A percentile compares a stretch with the other conserved stretches of the same genome.
These are phyloP conservation scores for Poeciliopsis retropinna DNA, from an alignment of 2,113 vertebrate genomes.

Conservation along the genomic window DNA sequence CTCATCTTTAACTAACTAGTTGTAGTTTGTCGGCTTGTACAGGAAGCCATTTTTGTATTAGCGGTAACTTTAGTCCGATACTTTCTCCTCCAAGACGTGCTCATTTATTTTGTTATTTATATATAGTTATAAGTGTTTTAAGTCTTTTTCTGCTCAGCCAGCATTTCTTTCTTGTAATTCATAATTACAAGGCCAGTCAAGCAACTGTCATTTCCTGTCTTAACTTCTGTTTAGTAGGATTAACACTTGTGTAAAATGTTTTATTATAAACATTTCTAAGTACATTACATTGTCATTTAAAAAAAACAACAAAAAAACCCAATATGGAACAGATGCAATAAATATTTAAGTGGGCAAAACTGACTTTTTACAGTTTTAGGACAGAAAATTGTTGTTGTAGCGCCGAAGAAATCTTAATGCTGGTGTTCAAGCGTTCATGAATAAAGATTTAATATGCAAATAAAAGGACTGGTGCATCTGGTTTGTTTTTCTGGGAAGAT, in stretches of 20 bases:
- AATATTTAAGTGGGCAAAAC: conserved; percentile 29
- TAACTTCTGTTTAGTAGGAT: conserved; percentile 35
- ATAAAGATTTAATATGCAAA: conserved; percentile 77
- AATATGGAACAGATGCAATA: conserved; percentile 58
- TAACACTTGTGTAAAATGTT: conserved; percentile 26
- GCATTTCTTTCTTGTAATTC: not conserved
- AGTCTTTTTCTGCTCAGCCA: not conserved
- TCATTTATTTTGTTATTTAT: not conserved
- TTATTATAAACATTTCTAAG: conserved; percentile 31
- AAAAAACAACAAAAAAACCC: too few species aligned
- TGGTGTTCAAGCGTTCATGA: conserved; percentile 62
- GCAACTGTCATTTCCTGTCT: not conserved
- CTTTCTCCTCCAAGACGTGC: not conserved
- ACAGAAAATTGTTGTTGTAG: conserved; percentile 59
- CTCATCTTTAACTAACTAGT: not conserved
- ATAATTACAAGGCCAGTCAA: not conserved
- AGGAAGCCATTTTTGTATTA: not conserved
- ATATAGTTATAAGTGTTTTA: too few species aligned
- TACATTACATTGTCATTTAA: conserved; percentile 14
- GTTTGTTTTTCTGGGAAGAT: conserved; percentile 8
- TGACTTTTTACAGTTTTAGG: conserved; percentile 41
- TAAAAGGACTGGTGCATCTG: not conserved
- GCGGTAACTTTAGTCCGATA: not conserved
- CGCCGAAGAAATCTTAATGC: conserved; percentile 66
- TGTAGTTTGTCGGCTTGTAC: not conserved